Conservation (phyloP, 2,888 invertebrate genomes). For the Leucania comma region DNA sequence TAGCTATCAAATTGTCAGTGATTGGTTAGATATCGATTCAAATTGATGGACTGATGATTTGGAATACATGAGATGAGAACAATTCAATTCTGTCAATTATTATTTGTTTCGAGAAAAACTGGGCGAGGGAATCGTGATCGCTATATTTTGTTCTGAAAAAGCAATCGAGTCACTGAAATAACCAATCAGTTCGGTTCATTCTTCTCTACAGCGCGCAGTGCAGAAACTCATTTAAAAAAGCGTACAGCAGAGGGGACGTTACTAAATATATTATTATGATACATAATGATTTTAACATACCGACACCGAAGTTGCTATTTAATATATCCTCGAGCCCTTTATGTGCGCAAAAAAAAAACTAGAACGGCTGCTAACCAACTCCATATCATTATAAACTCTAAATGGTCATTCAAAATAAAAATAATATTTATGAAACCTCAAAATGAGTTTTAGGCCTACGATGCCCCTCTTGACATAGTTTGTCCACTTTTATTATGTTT, state of each 20-base stretch:
- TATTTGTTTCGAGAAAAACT: conserved; percentile 3
- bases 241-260: conserved; percentile 7
- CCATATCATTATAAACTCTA: too few relatives aligned
- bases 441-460: too few relatives aligned
- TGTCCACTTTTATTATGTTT: too few relatives aligned
- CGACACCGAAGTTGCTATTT: conserved; percentile 36
- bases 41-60: neutral
- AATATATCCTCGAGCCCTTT: too few relatives aligned
- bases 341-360: too few relatives aligned
- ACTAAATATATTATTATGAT: conserved; percentile 37
- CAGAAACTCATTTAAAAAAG: conserved; percentile 34
- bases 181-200: conserved; percentile 18
- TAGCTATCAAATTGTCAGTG: neutral
- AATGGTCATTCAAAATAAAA: too few relatives aligned
- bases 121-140: neutral
- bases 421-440: too few relatives aligned
- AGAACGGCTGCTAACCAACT: too few relatives aligned
- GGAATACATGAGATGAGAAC: neutral
- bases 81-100: neutral
- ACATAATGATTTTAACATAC: conserved; percentile 40
- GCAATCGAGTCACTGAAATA: conserved; percentile 14
- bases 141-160: conserved; percentile 6
- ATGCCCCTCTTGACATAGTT: too few relatives aligned
- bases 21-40: neutral
- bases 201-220: conserved; percentile 5